A percentile compares a stretch with the other conserved stretches of the same genome.
Conservation (phyloP, 1,140 invertebrate genomes). For the Zaprionus taronus region DNA sequence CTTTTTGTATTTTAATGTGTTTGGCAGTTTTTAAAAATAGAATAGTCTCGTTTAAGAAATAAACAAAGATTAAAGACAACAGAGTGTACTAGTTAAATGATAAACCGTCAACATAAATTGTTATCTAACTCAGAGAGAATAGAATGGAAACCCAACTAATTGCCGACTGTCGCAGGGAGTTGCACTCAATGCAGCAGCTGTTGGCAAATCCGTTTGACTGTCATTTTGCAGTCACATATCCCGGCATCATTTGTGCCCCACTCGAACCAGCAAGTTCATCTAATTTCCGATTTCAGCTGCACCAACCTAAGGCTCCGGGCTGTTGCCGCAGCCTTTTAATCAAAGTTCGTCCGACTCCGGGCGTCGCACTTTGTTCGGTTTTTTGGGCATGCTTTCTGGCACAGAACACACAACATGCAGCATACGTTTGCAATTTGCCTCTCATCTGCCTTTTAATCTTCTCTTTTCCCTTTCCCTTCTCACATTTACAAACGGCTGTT, state of each 20-base stretch:
- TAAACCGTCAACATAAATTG: no score
- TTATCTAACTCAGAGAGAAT: no score
- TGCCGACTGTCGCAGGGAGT: neutral
- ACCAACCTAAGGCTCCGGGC: neutral
- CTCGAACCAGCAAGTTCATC: neutral
- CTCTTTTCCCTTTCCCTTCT: neutral
- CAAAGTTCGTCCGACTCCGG: slow-evolving; percentile 4
- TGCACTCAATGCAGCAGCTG: neutral
- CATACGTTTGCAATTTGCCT: slow-evolving; percentile 7
- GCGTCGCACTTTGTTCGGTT: slow-evolving; percentile 4
- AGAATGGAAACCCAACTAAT: neutral
- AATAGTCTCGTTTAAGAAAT: no score
- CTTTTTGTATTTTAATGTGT: no score
- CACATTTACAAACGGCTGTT: neutral
- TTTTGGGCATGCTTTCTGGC: neutral
- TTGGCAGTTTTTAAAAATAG: no score
- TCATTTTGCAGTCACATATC: neutral
- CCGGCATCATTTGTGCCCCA: neutral
- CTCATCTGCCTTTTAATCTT: slow-evolving; percentile 5
- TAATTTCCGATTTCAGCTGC: neutral
- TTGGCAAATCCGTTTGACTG: slow-evolving; percentile 1
- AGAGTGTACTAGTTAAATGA: no score
- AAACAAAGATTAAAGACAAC: no score
- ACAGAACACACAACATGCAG: neutral
- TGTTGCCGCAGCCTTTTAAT: slow-evolving; percentile 6